These are phyloP conservation scores for Psephotus haematonotus DNA, from an alignment of 2,113 vertebrate species.

Conservation along the genomic window DNA sequence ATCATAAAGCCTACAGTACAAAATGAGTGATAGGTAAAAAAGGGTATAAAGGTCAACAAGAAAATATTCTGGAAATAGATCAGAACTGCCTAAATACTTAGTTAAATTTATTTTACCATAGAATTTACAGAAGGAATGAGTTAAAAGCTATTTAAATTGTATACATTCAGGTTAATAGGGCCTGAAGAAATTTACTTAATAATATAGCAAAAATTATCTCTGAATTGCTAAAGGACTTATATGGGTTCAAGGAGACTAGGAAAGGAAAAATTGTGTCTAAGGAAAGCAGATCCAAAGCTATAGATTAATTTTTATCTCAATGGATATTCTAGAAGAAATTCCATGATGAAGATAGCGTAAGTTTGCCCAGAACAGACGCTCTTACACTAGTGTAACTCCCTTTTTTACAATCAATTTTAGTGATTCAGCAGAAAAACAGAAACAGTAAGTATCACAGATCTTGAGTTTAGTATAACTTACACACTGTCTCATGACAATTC, in stretches of 20 bases:
- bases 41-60: neutral
- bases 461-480: neutral
- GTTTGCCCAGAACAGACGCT: neutral
- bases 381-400: neutral
- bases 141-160: neutral
- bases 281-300: neutral
- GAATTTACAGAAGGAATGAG: neutral
- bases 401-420: neutral
- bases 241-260: neutral
- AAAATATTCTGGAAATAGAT: slow-evolving; percentile 9
- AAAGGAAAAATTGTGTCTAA: neutral
- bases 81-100: neutral
- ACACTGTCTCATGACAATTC: neutral
- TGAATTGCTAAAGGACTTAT: neutral
- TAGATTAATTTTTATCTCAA: neutral
- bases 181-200: neutral
- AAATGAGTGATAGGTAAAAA: slow-evolving; percentile 29
- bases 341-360: neutral
- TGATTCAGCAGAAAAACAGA: neutral
- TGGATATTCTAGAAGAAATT: neutral
- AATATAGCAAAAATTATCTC: neutral
- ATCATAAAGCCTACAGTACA: neutral
- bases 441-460: neutral
- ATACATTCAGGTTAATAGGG: neutral
- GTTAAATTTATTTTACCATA: neutral